A percentile compares a stretch with the other conserved stretches of the same genome.
phyloP scores from a whole-genome alignment of 2,888 invertebrate genomes.

The Lucinisca nassula region DNA sequence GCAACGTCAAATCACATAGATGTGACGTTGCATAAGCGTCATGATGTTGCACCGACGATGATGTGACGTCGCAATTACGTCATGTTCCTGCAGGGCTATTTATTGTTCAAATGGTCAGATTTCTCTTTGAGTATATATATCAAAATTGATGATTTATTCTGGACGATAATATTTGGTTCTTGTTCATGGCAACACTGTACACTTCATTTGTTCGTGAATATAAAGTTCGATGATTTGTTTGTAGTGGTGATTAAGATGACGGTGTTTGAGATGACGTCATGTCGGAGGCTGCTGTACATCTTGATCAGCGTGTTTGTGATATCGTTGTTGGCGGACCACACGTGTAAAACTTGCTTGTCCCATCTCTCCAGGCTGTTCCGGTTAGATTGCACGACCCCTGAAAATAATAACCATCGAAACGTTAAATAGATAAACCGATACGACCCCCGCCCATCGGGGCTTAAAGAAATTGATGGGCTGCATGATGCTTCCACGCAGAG shows the following conservation, averaged over 20 bases:
- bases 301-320: slow-evolving; percentile 77
- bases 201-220: slow-evolving; percentile 75
- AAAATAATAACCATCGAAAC: too few species aligned
- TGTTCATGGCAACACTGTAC: background rate
- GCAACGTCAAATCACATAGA: too few species aligned
- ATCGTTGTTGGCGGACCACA: slow-evolving; percentile 83
- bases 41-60: too few species aligned
- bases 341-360: slow-evolving; percentile 86
- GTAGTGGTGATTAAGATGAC: slow-evolving; percentile 84
- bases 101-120: too few species aligned
- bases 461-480: too few species aligned
- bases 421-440: too few species aligned
- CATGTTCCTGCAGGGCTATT: too few species aligned
- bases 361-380: slow-evolving; percentile 83
- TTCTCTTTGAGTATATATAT: background rate
- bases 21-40: too few species aligned
- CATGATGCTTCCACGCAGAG: too few species aligned
- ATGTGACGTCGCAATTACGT: too few species aligned
- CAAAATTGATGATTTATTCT: background rate
- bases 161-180: background rate
- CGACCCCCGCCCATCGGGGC: too few species aligned
- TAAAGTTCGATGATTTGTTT: slow-evolving; percentile 70
- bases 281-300: slow-evolving; percentile 74
- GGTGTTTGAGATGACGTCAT: slow-evolving; percentile 80
- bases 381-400: slow-evolving; percentile 84